Conservation (phyloP, 2,113 vertebrate genomes). For the Phyllostomus hastatus region DNA sequence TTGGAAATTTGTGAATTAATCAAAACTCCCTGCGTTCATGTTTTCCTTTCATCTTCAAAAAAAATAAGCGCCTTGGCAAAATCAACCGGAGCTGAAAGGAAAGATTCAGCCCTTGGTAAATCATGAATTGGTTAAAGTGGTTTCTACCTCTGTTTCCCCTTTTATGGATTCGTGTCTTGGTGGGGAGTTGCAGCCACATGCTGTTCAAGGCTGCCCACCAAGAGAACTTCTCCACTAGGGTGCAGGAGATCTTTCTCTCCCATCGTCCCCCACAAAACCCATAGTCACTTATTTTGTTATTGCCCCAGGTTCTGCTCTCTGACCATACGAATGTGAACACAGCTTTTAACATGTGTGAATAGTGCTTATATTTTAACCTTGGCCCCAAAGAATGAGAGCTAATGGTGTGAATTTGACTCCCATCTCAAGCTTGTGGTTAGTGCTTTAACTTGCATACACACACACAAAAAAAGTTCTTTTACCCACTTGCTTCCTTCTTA, state of each 20-base stretch:
- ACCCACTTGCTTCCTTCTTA: slow-evolving; percentile 4
- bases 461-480: background rate
- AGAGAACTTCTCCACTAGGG: background rate
- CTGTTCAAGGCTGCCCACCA: background rate
- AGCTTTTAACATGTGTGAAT: background rate
- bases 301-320: background rate
- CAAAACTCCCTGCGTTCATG: background rate
- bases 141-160: slow-evolving; percentile 25
- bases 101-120: slow-evolving; percentile 21
- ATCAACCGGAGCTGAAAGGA: background rate
- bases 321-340: background rate
- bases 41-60: slow-evolving; percentile 29
- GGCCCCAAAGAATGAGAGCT: background rate
- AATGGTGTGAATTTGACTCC: background rate
- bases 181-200: background rate
- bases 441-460: background rate
- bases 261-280: background rate
- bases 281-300: background rate
- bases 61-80: background rate
- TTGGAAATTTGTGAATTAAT: slow-evolving; percentile 12
- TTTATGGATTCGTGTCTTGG: background rate
- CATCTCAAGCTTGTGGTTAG: background rate
- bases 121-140: slow-evolving; percentile 3
- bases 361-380: background rate
- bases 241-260: background rate